phyloP scores from a whole-genome alignment of 2,888 invertebrate genomes.

The Cheilosia variabilis region DNA sequence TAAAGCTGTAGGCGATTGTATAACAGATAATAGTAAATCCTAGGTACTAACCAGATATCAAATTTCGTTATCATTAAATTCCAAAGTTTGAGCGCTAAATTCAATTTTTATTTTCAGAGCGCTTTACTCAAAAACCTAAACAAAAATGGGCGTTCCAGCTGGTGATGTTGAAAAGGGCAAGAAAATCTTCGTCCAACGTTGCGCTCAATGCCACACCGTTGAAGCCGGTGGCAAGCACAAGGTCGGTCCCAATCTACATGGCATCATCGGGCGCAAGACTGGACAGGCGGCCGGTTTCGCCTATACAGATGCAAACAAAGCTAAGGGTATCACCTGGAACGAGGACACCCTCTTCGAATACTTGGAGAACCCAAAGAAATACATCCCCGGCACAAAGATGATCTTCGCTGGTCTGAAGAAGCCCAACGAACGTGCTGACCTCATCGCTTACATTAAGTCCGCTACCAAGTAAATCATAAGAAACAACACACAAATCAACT shows the following conservation, averaged over 20 bases:
- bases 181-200: slow-evolving; percentile 97
- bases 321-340: slow-evolving; percentile 97
- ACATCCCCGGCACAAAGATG: slow-evolving; percentile 99
- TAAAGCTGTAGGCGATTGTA: not conserved
- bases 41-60: not conserved
- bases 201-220: slow-evolving; percentile 97
- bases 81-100: not conserved
- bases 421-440: slow-evolving; percentile 95
- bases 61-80: slow-evolving; percentile 1
- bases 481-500: slow-evolving; percentile 35
- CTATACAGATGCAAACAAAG: slow-evolving; percentile 97
- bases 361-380: slow-evolving; percentile 99
- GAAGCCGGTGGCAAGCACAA: slow-evolving; percentile 98
- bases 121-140: slow-evolving; percentile 29
- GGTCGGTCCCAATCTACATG: slow-evolving; percentile 97
- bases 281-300: slow-evolving; percentile 94
- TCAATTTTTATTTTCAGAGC: slow-evolving; percentile 17
- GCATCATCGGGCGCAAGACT: slow-evolving; percentile 96
- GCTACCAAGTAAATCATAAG: slow-evolving; percentile 74
- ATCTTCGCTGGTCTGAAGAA: slow-evolving; percentile 99
- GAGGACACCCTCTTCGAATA: slow-evolving; percentile 97
- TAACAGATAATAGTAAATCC: slow-evolving; percentile 14
- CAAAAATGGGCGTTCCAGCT: slow-evolving; percentile 89
- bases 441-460: slow-evolving; percentile 94
- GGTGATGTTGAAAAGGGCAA: slow-evolving; percentile 98